These are phyloP conservation scores for Tromatobia lineatoria DNA, from an alignment of 2,888 invertebrate species.

Conservation along the genomic window DNA sequence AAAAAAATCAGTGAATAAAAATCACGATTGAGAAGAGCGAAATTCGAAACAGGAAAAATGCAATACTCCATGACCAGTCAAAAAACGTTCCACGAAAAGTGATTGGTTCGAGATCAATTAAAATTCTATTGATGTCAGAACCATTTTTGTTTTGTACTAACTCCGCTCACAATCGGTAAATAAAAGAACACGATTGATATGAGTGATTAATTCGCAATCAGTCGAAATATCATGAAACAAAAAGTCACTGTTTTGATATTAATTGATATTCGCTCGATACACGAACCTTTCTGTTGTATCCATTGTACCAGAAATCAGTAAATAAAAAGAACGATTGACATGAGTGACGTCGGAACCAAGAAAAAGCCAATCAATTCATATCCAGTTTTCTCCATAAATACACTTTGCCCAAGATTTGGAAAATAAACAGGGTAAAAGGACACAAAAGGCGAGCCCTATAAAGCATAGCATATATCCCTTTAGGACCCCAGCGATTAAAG, in stretches of 20 bases:
- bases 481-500: slow-evolving; percentile 47
- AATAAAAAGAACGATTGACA: neutral
- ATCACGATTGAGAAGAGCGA: neutral
- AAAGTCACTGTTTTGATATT: neutral
- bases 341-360: neutral
- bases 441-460: neutral
- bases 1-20: neutral
- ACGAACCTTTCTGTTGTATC: neutral
- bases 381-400: neutral
- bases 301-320: neutral
- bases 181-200: neutral
- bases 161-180: neutral
- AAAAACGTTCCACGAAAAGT: too few relatives aligned
- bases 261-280: neutral
- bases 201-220: too few relatives aligned
- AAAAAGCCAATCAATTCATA: neutral
- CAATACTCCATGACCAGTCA: too few relatives aligned
- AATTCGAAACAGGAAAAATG: neutral
- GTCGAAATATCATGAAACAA: too few relatives aligned
- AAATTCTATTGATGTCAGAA: too few relatives aligned
- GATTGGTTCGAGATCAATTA: too few relatives aligned
- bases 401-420: neutral
- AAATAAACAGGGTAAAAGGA: slow-evolving; percentile 12
- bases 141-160: too few relatives aligned
- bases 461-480: slow-evolving; percentile 7